Evolutionary conservation across 2,888 invertebrate species (phyloP).

Genomic region (Conistra vaccinii): DNA sequence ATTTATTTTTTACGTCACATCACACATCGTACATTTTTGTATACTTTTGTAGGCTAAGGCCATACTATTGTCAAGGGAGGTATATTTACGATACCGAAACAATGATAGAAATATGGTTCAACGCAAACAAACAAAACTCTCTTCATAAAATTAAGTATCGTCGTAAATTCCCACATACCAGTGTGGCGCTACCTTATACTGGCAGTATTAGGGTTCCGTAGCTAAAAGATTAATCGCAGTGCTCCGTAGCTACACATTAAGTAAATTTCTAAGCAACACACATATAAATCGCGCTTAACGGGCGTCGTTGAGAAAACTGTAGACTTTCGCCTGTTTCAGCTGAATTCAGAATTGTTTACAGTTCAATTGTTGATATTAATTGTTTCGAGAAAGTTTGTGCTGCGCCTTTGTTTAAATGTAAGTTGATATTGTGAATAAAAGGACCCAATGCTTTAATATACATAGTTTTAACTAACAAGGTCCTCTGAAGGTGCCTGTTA

Average conservation of each 20-base stretch:
- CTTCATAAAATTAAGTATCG: constrained; percentile 54
- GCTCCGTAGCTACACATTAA: constrained; percentile 83
- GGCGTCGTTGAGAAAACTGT: constrained; percentile 73
- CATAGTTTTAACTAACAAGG: constrained; percentile 1
- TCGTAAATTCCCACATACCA: constrained; percentile 55
- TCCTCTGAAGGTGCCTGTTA: background rate
- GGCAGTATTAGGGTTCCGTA: constrained; percentile 50
- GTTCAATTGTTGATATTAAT: constrained; percentile 59
- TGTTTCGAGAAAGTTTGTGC: constrained; percentile 41
- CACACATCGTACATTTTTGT: background rate
- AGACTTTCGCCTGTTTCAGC: constrained; percentile 57
- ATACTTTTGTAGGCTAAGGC: background rate
- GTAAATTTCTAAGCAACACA: constrained; percentile 87
- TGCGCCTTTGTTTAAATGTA: constrained; percentile 28
- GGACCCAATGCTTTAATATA: background rate
- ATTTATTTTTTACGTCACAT: background rate
- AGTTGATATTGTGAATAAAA: constrained; percentile 21
- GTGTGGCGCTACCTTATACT: constrained; percentile 54
- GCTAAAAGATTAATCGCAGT: constrained; percentile 83
- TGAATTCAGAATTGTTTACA: constrained; percentile 48
- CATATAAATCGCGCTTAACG: constrained; percentile 87
- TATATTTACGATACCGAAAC: background rate
- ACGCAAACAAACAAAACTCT: constrained; percentile 44
- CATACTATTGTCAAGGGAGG: background rate
- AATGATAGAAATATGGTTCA: constrained; percentile 28